phyloP scores from a whole-genome alignment of 2,888 invertebrate genomes.

The Metallyticus violacea region DNA sequence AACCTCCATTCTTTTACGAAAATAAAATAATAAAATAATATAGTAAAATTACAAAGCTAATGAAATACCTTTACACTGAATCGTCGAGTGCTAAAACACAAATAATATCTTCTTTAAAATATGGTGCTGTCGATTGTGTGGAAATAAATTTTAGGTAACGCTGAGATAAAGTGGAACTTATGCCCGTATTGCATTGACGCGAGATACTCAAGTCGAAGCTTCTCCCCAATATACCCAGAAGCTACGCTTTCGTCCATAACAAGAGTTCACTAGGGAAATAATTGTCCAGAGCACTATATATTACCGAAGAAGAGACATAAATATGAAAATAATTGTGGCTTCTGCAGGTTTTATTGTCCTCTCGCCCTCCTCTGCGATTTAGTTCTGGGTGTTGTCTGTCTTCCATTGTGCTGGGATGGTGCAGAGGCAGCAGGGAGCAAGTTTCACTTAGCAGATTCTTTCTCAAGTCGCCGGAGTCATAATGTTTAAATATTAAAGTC shows the following conservation, averaged over 20 bases:
- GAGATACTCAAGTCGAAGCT: background rate
- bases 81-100: too few species aligned
- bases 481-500: too few species aligned
- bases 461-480: too few species aligned
- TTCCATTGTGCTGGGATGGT: background rate
- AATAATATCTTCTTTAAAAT: too few species aligned
- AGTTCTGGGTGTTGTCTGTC: conserved; percentile 6
- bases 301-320: conserved; percentile 9
- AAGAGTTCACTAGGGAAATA: background rate
- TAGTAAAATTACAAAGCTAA: too few species aligned
- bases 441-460: too few species aligned
- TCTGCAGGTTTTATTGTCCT: conserved; percentile 9
- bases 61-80: too few species aligned
- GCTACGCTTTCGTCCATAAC: background rate
- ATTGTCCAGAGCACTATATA: conserved; percentile 9
- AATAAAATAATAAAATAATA: too few species aligned
- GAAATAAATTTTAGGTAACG: too few species aligned
- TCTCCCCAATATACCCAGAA: background rate
- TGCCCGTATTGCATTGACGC: background rate
- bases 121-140: too few species aligned
- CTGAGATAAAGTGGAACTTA: too few species aligned
- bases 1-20: too few species aligned
- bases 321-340: conserved; percentile 7
- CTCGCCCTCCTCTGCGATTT: background rate
- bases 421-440: background rate